Evolutionary conservation across 1,140 invertebrate species (phyloP).

Genomic region (Fopius arisanus): DNA sequence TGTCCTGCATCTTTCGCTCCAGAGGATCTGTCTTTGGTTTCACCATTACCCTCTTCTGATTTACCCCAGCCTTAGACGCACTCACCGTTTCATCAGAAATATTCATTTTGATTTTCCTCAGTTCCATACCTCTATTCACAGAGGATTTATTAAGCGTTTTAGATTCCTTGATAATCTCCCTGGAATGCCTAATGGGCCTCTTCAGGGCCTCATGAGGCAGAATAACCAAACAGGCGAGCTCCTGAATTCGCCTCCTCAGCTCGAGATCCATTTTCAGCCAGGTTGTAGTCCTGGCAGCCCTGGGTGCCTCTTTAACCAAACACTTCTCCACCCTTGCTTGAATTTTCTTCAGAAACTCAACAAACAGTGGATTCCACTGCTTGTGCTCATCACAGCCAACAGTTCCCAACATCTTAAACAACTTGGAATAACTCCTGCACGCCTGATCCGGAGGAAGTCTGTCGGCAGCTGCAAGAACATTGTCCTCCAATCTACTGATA

Average conservation of each 20-base stretch:
- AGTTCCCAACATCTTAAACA: slow-evolving; percentile 59
- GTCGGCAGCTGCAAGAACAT: slow-evolving; percentile 71
- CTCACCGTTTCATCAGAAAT: slow-evolving; percentile 65
- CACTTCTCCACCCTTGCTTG: slow-evolving; percentile 69
- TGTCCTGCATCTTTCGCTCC: slow-evolving; percentile 56
- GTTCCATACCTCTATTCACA: slow-evolving; percentile 62
- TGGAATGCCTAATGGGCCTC: slow-evolving; percentile 55
- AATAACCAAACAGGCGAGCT: slow-evolving; percentile 68
- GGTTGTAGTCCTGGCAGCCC: slow-evolving; percentile 69
- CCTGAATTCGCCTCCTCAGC: slow-evolving; percentile 68
- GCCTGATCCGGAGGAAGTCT: slow-evolving; percentile 75
- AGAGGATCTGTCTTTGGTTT: slow-evolving; percentile 62
- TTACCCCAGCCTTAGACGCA: slow-evolving; percentile 45
- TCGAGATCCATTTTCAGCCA: slow-evolving; percentile 73
- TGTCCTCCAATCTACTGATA: slow-evolving; percentile 72
- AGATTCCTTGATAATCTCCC: slow-evolving; percentile 58
- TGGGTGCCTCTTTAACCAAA: slow-evolving; percentile 69
- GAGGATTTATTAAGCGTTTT: slow-evolving; percentile 44
- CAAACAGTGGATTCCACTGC: slow-evolving; percentile 61
- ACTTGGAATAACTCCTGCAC: slow-evolving; percentile 71
- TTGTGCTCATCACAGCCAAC: slow-evolving; percentile 49
- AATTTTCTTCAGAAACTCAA: slow-evolving; percentile 62
- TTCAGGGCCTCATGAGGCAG: slow-evolving; percentile 58
- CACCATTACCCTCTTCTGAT: slow-evolving; percentile 51
- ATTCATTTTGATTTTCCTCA: slow-evolving; percentile 68